Percentiles rank a stretch among this genome's conserved stretches.
Evolutionary conservation across 2,888 invertebrate genomes (phyloP).

Genomic region (Ectropis crepuscularia): DNA sequence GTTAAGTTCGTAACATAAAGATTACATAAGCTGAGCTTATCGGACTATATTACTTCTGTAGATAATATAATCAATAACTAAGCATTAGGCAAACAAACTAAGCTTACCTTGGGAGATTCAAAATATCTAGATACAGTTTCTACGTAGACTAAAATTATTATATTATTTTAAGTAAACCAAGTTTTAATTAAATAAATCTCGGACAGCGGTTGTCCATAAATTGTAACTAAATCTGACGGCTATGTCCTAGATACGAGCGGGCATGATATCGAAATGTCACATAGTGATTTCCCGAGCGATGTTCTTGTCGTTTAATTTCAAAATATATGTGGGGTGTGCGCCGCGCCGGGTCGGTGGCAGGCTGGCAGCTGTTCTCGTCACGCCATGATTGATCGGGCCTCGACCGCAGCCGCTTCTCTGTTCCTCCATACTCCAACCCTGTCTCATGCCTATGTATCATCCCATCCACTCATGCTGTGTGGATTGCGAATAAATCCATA

Average conservation of each 20-base stretch:
- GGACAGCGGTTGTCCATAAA: not conserved
- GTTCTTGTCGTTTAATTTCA: constrained; percentile 34
- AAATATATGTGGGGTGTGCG: constrained; percentile 34
- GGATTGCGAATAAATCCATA: constrained; percentile 17
- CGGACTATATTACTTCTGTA: too few species aligned
- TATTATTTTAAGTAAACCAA: too few species aligned
- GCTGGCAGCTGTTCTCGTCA: constrained; percentile 49
- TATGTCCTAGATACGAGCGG: constrained; percentile 1
- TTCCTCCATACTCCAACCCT: constrained; percentile 24
- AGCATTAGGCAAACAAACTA: too few species aligned
- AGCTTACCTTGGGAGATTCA: not conserved
- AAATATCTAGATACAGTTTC: not conserved
- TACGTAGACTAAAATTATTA: not conserved
- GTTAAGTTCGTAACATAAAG: too few species aligned
- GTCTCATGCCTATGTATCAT: constrained; percentile 22
- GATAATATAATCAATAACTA: too few species aligned
- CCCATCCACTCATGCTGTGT: constrained; percentile 9
- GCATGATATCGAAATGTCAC: constrained; percentile 33
- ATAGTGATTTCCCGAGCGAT: constrained; percentile 33
- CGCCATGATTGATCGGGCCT: constrained; percentile 57
- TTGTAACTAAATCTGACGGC: constrained; percentile 2
- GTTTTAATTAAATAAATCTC: not conserved
- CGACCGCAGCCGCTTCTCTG: constrained; percentile 44
- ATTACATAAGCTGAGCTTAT: too few species aligned
- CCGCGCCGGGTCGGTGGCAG: constrained; percentile 18